These are phyloP conservation scores for Drosophila triauraria DNA, from an alignment of 1,140 invertebrate genomes.

Conservation along the genomic window DNA sequence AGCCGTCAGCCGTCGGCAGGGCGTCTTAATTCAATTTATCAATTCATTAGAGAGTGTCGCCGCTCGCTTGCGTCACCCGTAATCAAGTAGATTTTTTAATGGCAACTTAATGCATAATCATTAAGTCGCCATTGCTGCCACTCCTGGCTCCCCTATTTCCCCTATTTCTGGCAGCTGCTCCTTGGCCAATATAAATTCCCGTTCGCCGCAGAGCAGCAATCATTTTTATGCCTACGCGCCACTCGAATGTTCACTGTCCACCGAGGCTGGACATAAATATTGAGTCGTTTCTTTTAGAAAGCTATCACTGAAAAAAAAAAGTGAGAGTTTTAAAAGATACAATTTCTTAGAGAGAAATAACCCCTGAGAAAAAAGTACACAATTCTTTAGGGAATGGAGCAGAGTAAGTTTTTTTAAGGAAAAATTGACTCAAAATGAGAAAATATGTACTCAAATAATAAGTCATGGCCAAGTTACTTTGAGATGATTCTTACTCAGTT, in stretches of 20 bases:
- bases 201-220: slow-evolving; percentile 60
- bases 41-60: slow-evolving; percentile 73
- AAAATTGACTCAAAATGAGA: no score
- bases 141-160: background rate
- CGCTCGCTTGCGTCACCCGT: slow-evolving; percentile 57
- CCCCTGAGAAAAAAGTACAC: no score
- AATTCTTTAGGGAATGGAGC: no score
- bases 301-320: background rate
- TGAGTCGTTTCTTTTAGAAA: slow-evolving; percentile 1
- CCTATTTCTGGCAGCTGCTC: slow-evolving; percentile 21
- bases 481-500: no score
- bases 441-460: no score
- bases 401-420: no score
- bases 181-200: slow-evolving; percentile 36
- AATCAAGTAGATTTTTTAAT: slow-evolving; percentile 79
- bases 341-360: no score
- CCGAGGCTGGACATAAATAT: slow-evolving; percentile 39
- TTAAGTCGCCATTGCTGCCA: slow-evolving; percentile 46
- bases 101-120: slow-evolving; percentile 77
- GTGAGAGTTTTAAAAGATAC: no score
- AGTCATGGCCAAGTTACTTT: no score
- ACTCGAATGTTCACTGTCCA: slow-evolving; percentile 27
- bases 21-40: slow-evolving; percentile 74
- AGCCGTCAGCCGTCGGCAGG: slow-evolving; percentile 5
- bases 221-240: slow-evolving; percentile 54